Conservation (phyloP, 2,113 vertebrate genomes). For the Phrynosoma blainvillii region DNA sequence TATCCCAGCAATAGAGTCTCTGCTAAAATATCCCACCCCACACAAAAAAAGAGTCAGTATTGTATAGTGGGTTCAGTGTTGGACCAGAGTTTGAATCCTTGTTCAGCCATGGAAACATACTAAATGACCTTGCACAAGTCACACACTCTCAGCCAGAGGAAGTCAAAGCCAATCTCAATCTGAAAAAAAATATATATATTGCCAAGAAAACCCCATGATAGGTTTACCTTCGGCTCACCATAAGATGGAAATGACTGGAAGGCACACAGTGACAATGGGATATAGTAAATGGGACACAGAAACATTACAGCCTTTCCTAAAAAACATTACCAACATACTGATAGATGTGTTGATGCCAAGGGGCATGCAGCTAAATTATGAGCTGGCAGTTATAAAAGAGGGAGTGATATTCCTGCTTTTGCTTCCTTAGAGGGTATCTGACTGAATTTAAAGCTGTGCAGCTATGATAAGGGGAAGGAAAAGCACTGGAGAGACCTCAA, state of each 20-base stretch:
- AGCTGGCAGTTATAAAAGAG: slow-evolving; percentile 64
- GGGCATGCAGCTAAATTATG: slow-evolving; percentile 67
- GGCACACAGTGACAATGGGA: too few relatives aligned
- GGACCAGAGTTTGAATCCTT: too few relatives aligned
- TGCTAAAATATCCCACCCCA: background rate
- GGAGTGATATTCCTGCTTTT: slow-evolving; percentile 55
- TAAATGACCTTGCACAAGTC: too few relatives aligned
- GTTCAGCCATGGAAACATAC: too few relatives aligned
- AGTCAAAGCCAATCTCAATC: too few relatives aligned
- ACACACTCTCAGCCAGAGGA: too few relatives aligned
- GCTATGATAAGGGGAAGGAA: slow-evolving; percentile 72
- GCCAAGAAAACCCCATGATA: too few relatives aligned
- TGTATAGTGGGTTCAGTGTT: too few relatives aligned
- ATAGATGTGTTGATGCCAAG: slow-evolving; percentile 62
- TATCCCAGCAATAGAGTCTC: background rate
- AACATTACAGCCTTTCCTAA: background rate
- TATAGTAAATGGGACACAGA: background rate
- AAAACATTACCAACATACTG: slow-evolving; percentile 17
- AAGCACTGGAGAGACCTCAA: slow-evolving; percentile 69
- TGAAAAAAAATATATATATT: too few relatives aligned
- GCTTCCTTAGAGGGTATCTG: slow-evolving; percentile 73
- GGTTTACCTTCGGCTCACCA: too few relatives aligned
- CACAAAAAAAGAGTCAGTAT: too few relatives aligned
- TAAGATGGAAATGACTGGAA: too few relatives aligned
- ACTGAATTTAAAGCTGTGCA: slow-evolving; percentile 75